Evolutionary conservation across 2,888 invertebrate genomes (phyloP), one percentile per base, ranked within the genome.

Genomic region (Cryptops parisi): DNA sequence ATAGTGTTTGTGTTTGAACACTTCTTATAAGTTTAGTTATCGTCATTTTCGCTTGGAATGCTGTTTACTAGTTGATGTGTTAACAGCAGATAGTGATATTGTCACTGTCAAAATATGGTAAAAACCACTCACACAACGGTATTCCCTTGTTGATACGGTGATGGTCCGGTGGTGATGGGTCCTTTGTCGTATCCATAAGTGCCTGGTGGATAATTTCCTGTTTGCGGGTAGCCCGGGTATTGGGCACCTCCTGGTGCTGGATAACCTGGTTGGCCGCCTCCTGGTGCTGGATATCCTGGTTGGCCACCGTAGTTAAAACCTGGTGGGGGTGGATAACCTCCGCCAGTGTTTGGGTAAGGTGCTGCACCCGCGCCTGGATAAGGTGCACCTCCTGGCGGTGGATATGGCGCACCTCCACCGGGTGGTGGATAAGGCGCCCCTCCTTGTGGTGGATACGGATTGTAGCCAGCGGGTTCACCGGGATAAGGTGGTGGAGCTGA

Each of bases 131-230:
- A 51, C 51, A 51, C 51, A 22, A 51, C 51, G 2, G 51, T 51
- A n/a, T 26, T 24, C 23, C 51, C 51, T 19, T 51, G 51, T 19
- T 49, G 49, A 21, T 51, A 51, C n/a, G 51, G 43, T 2, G n/a
- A 9, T 6, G 51, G 51, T 15, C 24, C 43, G 1, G 41, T 21
- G 12, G 51, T 51, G 19, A 51, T 26, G 2, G 43, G 12, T 15
- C 51, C 51, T 51, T 51, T 51, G 26, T 51, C 51, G 1, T 21
- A 21, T 43, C 41, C 51, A 43, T 51, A 51, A 15, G 43, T 24
- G 4, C 41, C 49, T 2, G 49, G 51, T 3, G 22, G 25, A 1
- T 26, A 22, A 24, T 43, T 19, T 2, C 40, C 40, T 2, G 50
- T 39, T 19, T 19, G 40, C 2, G 39, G 40, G n/a, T 50, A 39